A percentile compares a stretch with the other conserved stretches of the same genome.
Conservation (phyloP, 2,797 vertebrate genomes). For the Macroramphosus scolopax region DNA sequence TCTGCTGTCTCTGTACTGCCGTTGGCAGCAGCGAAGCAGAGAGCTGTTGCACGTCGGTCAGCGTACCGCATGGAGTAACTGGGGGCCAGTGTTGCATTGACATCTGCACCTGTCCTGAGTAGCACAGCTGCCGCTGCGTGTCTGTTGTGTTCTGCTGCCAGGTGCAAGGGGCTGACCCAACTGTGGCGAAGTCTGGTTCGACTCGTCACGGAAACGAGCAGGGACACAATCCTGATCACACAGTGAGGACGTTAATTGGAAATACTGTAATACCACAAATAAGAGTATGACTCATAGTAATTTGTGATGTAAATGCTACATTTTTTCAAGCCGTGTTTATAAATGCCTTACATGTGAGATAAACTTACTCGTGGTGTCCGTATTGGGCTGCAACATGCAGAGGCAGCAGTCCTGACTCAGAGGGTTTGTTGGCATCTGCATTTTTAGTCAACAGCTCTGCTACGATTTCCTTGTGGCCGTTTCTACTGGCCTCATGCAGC, state of each 20-base stretch:
- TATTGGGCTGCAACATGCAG: constrained; percentile 88
- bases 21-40: constrained; percentile 87
- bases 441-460: constrained; percentile 84
- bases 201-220: constrained; percentile 89
- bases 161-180: constrained; percentile 90
- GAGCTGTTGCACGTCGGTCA: constrained; percentile 83
- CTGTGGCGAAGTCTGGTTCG: constrained; percentile 85
- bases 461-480: constrained; percentile 81
- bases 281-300: not conserved
- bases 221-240: constrained; percentile 84
- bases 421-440: constrained; percentile 90
- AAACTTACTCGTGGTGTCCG: constrained; percentile 87
- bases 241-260: not conserved
- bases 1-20: constrained; percentile 80
- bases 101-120: constrained; percentile 86
- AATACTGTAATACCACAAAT: too few relatives aligned
- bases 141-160: constrained; percentile 88
- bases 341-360: too few relatives aligned
- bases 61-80: constrained; percentile 82
- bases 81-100: constrained; percentile 82
- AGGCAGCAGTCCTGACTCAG: constrained; percentile 85
- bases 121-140: constrained; percentile 83
- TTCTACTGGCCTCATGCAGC: constrained; percentile 88
- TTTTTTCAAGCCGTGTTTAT: too few relatives aligned
- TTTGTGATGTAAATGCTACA: too few relatives aligned